A percentile compares a stretch with the other conserved stretches of the same genome.
Evolutionary conservation across 1,140 invertebrate species (phyloP).

Genomic region (Phortica variegata): DNA sequence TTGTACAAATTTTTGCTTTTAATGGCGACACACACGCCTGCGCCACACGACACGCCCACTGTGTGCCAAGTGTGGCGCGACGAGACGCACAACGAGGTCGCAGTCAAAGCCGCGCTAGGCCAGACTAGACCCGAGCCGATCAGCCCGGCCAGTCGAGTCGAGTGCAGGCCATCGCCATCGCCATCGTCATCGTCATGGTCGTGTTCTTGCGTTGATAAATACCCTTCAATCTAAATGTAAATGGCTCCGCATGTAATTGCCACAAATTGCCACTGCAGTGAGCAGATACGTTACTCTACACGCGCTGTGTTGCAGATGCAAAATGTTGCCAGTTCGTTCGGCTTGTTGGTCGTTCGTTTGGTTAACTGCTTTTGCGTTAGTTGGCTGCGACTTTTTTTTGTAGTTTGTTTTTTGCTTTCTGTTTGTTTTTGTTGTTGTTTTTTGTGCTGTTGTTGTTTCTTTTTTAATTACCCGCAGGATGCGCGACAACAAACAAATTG

Average conservation of each 20-base stretch:
- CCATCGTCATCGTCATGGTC: conserved; percentile 7
- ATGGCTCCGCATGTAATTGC: conserved; percentile 55
- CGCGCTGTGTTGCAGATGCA: no score
- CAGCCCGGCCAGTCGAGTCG: no score
- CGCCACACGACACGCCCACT: no score
- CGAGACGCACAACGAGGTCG: no score
- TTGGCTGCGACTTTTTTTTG: conserved; percentile 13
- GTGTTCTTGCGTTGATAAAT: conserved; percentile 52
- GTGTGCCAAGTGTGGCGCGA: no score
- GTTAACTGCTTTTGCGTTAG: conserved; percentile 20
- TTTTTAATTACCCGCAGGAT: conserved; percentile 55
- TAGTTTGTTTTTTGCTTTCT: no score
- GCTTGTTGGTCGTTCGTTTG: conserved; percentile 13
- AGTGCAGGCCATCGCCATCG: background rate
- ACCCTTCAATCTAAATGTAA: conserved; percentile 56
- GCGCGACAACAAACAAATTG: conserved; percentile 55
- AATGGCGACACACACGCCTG: no score
- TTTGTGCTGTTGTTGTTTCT: conserved; percentile 31
- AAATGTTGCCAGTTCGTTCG: no score
- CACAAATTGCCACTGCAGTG: conserved; percentile 55
- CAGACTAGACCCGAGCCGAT: no score
- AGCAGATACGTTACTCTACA: no score
- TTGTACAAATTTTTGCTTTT: no score
- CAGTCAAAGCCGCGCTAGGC: no score
- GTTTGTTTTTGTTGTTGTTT: conserved; percentile 32